Conservation (phyloP, 2,113 vertebrate species). For the Riparia riparia region DNA sequence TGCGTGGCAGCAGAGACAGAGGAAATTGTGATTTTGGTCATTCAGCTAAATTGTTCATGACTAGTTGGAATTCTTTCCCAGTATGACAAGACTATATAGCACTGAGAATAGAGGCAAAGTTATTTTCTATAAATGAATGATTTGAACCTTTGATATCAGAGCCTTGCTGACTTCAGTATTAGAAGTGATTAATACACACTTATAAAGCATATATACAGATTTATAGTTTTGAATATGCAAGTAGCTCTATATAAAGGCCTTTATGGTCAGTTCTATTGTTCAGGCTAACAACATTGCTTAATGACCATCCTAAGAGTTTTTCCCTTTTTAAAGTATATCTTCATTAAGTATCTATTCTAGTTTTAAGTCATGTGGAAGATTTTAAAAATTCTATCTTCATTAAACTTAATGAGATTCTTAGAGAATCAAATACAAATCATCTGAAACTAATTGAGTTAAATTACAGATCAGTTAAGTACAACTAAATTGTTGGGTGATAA, state of each 20-base stretch:
- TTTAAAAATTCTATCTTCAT: constrained; percentile 20
- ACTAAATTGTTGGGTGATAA: background rate
- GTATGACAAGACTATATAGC: background rate
- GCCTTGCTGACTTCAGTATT: background rate
- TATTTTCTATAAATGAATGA: background rate
- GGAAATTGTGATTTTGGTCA: background rate
- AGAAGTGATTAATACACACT: background rate
- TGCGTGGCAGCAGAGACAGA: background rate
- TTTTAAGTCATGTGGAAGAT: constrained; percentile 18
- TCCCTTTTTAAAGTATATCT: background rate
- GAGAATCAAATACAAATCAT: constrained; percentile 34
- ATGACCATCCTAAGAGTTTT: constrained; percentile 15
- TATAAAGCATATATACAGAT: background rate
- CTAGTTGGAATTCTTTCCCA: background rate
- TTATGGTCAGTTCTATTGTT: background rate
- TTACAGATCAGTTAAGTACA: constrained; percentile 38
- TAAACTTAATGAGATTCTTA: constrained; percentile 47
- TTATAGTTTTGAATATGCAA: background rate
- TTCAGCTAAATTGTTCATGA: background rate
- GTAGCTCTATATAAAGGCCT: background rate
- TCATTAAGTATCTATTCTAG: constrained; percentile 26
- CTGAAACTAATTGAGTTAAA: constrained; percentile 54
- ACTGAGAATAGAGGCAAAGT: background rate
- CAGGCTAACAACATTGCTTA: background rate
- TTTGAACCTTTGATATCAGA: background rate